phyloP scores from a whole-genome alignment of 2,888 invertebrate genomes.

The Acleris emargana region DNA sequence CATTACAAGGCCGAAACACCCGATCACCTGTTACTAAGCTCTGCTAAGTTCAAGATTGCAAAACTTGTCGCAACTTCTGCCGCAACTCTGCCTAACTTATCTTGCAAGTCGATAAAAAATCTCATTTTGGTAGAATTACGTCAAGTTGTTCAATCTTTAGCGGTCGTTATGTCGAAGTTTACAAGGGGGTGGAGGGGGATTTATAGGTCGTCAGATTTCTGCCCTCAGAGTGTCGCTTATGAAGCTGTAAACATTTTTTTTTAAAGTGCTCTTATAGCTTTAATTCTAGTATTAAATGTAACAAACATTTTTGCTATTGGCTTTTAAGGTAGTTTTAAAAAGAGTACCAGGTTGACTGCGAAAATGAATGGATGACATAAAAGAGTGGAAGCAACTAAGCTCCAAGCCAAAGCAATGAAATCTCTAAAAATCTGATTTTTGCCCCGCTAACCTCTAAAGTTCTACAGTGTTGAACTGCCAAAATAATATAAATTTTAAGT shows the following conservation, averaged over 20 bases:
- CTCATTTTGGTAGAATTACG: slow-evolving; percentile 30
- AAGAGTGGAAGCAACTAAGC: no score
- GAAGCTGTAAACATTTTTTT: not conserved
- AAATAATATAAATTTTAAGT: no score
- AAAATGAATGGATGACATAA: no score
- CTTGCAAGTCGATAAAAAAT: slow-evolving; percentile 30
- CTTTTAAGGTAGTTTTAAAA: no score
- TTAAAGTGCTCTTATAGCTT: no score
- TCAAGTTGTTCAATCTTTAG: slow-evolving; percentile 24
- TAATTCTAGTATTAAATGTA: no score
- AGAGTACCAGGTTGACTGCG: no score
- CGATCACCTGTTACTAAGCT: slow-evolving; percentile 8
- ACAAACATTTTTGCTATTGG: no score
- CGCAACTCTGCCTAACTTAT: slow-evolving; percentile 7
- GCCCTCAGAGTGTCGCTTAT: not conserved
- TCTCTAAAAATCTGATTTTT: no score
- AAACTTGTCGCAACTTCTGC: not conserved
- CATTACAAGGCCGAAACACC: not conserved
- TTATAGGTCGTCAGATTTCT: not conserved
- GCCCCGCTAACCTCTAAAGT: no score
- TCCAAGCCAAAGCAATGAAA: no score
- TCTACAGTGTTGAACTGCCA: no score
- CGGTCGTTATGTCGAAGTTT: slow-evolving; percentile 33
- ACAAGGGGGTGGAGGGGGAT: not conserved
- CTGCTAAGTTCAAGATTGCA: slow-evolving; percentile 12